These are phyloP conservation scores for Aplocera efformata DNA, from an alignment of 2,888 invertebrate species.

Conservation along the genomic window DNA sequence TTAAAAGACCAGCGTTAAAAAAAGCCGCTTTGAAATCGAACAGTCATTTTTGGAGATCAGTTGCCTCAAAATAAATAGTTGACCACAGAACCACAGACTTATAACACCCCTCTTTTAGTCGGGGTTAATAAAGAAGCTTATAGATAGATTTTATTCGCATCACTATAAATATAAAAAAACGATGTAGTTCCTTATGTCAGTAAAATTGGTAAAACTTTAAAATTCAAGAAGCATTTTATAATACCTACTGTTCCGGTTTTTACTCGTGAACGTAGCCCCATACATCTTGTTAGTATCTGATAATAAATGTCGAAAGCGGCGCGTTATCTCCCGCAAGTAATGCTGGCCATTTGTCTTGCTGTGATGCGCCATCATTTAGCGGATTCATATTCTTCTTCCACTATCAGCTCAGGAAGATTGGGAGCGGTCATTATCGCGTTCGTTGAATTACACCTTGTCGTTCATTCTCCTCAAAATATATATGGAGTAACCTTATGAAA, in stretches of 20 bases:
- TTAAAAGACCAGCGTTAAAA: too few species aligned
- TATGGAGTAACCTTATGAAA: too few species aligned
- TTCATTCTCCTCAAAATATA: conserved; percentile 26
- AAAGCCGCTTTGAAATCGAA: too few species aligned
- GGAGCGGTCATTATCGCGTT: conserved; percentile 7
- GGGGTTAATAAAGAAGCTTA: too few species aligned
- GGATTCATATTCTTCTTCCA: conserved; percentile 54
- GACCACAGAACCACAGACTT: too few species aligned
- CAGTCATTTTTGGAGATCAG: too few species aligned
- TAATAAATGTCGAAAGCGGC: conserved; percentile 56
- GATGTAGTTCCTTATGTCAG: too few species aligned
- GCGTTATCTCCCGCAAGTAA: conserved; percentile 62
- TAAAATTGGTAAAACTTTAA: neutral
- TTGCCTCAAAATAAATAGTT: too few species aligned
- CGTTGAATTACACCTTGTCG: conserved; percentile 14
- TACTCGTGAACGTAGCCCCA: conserved; percentile 25
- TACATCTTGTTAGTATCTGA: conserved; percentile 57
- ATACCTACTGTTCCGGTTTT: conserved; percentile 21
- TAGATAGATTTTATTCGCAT: too few species aligned
- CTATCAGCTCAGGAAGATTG: conserved; percentile 43
- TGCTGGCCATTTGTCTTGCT: conserved; percentile 61
- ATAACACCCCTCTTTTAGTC: too few species aligned
- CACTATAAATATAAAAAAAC: too few species aligned
- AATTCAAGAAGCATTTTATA: conserved; percentile 2
- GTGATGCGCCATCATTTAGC: conserved; percentile 51